Evolutionary conservation across 2,888 invertebrate genomes (phyloP), one percentile per base, ranked within the genome.

Genomic region (Lycophotia porphyrea): DNA sequence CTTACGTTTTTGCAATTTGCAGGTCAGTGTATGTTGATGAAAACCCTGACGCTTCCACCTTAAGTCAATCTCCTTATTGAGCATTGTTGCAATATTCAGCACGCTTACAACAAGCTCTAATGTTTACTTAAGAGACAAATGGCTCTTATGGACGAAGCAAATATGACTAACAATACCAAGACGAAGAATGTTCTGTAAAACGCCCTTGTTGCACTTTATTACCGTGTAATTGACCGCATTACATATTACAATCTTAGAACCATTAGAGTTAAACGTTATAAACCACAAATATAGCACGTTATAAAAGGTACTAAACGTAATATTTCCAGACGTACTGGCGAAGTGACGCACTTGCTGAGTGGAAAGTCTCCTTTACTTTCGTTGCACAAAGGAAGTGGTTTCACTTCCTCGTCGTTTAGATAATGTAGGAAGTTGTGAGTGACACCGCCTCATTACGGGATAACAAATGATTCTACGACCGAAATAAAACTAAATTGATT

Each of bases 321-420:
- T 65, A 69, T 31, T 65, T 44, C 24, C 36, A 68, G 42, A 42
- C 42, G 11, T 27, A 24, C 36, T 58, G 42, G 31, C 34, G 15
- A 42, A 68, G 21, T 75, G 42, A 52, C 63, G 55, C 78, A 74
- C 21, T 42, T 27, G 34, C 72, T 71, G 36, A 84, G 81, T 85
- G 82, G 85, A 88, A 88, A 89, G 87, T 88, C 84, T 84, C 85
- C 76, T 80, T 84, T 80, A 83, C 84, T 82, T 81, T 77, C 76
- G 68, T 77, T 78, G 71, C 70, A 82, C 78, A 77, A 77, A 85
- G 82, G 82, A 82, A 82, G 83, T 89, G 84, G 88, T 91, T 91
- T 80, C 67, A 86, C 87, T 92, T 92, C 91, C 91, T 89, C 71
- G 79, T 84, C 79, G 72, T 77, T 82, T 81, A 76, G 79, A 82